A percentile compares a stretch with the other conserved stretches of the same genome.
Conservation (phyloP, 2,797 vertebrate species). For the Epinephelus malabaricus region DNA sequence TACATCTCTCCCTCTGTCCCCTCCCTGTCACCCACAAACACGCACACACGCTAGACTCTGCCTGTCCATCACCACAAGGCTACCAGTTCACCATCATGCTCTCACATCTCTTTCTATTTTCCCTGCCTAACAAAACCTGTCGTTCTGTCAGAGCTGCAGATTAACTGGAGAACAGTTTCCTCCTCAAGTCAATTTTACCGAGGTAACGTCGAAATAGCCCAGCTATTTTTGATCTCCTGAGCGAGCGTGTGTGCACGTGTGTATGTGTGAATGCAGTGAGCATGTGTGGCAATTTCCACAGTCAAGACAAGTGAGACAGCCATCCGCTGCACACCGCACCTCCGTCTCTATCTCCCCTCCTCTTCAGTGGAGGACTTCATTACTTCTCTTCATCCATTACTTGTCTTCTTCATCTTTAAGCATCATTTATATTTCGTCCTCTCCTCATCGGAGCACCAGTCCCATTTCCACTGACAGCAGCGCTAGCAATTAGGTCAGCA, state of each 20-base stretch:
- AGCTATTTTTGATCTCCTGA: slow-evolving; percentile 62
- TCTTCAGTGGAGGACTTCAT: slow-evolving; percentile 33
- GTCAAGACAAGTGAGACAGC: slow-evolving; percentile 27
- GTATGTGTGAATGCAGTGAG: slow-evolving; percentile 28
- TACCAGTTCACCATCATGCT: slow-evolving; percentile 23
- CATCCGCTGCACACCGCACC: slow-evolving; percentile 32
- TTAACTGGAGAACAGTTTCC: slow-evolving; percentile 51
- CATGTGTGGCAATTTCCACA: slow-evolving; percentile 32
- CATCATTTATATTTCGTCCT: slow-evolving; percentile 32
- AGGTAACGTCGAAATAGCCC: slow-evolving; percentile 38
- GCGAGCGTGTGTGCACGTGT: slow-evolving; percentile 22
- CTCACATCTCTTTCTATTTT: slow-evolving; percentile 35
- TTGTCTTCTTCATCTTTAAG: slow-evolving; percentile 38
- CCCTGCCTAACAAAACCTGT: slow-evolving; percentile 52
- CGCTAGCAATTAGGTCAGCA: slow-evolving; percentile 81
- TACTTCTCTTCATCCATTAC: slow-evolving; percentile 35
- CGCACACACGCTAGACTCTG: slow-evolving; percentile 6
- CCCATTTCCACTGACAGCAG: slow-evolving; percentile 73
- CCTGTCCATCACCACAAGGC: slow-evolving; percentile 17
- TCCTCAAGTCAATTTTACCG: slow-evolving; percentile 51
- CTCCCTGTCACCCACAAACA: background rate
- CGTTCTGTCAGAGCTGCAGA: slow-evolving; percentile 42
- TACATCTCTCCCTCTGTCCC: background rate
- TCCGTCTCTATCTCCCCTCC: slow-evolving; percentile 26
- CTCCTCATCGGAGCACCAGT: slow-evolving; percentile 42